Base-by-base conservation (phyloP, 2,797 vertebrate genomes). In the Melopsittacus undulatus region DNA sequence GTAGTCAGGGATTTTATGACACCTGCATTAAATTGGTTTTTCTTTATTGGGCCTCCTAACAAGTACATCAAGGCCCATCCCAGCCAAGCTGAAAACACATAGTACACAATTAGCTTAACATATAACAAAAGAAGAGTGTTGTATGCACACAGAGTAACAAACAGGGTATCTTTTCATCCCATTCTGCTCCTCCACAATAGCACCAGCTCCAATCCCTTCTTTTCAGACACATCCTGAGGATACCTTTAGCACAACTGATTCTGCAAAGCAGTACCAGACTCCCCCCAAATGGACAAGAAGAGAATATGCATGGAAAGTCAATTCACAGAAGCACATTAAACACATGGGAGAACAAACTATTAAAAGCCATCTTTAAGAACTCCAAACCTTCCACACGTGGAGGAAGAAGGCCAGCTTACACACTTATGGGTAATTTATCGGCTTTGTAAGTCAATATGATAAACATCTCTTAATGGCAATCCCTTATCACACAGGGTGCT, bases 251-350 rank as follows among this genome's bases (percentile, higher is more conserved):
- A 15, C 38, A 49, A 82, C 17, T 11, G 42, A 76, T 52, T 83
- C 68, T 80, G 29, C 26, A 45, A 42, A 82, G 89, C 42, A 89
- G 88, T 72, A 87, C 45, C 34, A 94, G 87, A 82, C 91, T 94
- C 94, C 87, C 87, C 83, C 73, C 87, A 94, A 90, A 92, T 14
- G 91, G 87, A 68, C 83, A 94, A 78, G 52, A 59, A 69, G 40
- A 83, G 68, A 62, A 69, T 27, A 56, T 3, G 36, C 70, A 26
- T 72, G 19, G 52, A 52, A 94, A 75, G 14, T 45, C 23, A 49
- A 30, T 52, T 84, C 64, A 75, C 0, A 62, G 54, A 70, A 32
- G 38, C 57, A 68, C 11, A 17, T 26, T 63, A 36, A 81, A 83
- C n/a, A 86, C 14, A 23, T 0, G 4, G 3, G 9, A 70, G 27